Evolutionary conservation across 2,888 invertebrate genomes (phyloP), one percentile per base, ranked within the genome.

Genomic region (Apotomis betuletana): DNA sequence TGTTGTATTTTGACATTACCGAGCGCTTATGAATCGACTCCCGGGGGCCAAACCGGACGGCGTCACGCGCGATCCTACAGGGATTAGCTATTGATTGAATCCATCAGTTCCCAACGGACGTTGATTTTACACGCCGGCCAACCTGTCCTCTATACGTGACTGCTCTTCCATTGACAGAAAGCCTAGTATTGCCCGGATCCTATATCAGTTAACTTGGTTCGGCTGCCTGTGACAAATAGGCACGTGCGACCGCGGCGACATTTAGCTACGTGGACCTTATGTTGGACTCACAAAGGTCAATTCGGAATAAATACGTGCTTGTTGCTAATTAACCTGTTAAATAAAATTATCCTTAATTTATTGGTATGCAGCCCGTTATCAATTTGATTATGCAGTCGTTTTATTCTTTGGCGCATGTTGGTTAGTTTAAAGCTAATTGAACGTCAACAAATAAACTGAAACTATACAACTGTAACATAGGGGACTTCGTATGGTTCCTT

Each of bases 51-150:
- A 51, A 15, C 61, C 65, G 70, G 70, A 36, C 38, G 44, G 52
- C 67, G 71, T 58, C 71, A 67, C 71, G 71, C 58, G 67, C 70
- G 49, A 61, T 65, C 67, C 71, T 58, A 67, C 71, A 51, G 71
- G 71, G 71, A 72, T 72, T 72, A 72, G 67, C 67, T 67, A 72
- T 72, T 72, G 71, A 72, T 72, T 72, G 71, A 72, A 72, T 72
- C 62, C 71, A 63, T 67, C 71, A 67, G 67, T 72, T 64, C 71
- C 71, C 71, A 52, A 44, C 67, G 71, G 71, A 67, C 71, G 70
- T 61, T 71, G 55, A 71, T 71, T 71, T 71, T 71, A 67, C 54
- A 44, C 15, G 64, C n/a, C 12, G 64, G 44, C 64, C 55, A 64
- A 46, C 64, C 54, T 9, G 55, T 64, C 44, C 27, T 13, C 54